Evolutionary conservation across 1,140 invertebrate genomes (phyloP), one percentile per base, ranked within the genome.

Genomic region (Drosophila tristis): DNA sequence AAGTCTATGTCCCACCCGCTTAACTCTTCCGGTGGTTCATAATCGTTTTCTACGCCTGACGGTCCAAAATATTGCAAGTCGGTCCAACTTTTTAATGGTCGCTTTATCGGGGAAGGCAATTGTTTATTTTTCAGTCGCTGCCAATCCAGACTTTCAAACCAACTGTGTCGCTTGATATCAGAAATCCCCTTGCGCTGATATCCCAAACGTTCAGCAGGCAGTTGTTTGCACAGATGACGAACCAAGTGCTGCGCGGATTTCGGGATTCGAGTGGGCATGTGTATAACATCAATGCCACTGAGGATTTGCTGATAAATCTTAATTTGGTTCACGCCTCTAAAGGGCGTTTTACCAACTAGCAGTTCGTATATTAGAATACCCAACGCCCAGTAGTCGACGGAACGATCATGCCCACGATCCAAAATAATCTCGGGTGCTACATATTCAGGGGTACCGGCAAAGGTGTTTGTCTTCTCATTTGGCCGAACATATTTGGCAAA

Each of bases 141-240:
- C 98, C 98, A 99, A 90, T 99, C 97, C 89, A 99, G 98, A 51
- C 96, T 97, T 80, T 96, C 95, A 93, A 98, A 99, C 97, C 98
- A 99, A 78, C 96, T 96, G 92, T 99, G 98, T 90, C 96, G 96
- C 82, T 97, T 96, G 55, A 99, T 97, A 91, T 99, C 98, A 60
- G 95, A 94, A 20, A 99, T 96, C 1, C 98, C 98, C 63, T 96
- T 96, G 82, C 96, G 94, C 74, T 98, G 96, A 90, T 98, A 98
- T 0, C 98, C 99, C 9, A 99, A 93, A 57, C 99, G 93, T 92
- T 99, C 99, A 2, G 96, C 96, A 0, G 98, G 97, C 68, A 96
- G 95, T 56, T 98, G 95, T 75, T 96, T 94, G 90, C 98, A 98
- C 0, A 99, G 93, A 90, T 96, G 97, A 73, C 96, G 97, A 6